A percentile compares a stretch with the other conserved stretches of the same genome.
These are phyloP conservation scores for Varanus salvator DNA, from an alignment of 2,113 vertebrate genomes.

Conservation along the genomic window DNA sequence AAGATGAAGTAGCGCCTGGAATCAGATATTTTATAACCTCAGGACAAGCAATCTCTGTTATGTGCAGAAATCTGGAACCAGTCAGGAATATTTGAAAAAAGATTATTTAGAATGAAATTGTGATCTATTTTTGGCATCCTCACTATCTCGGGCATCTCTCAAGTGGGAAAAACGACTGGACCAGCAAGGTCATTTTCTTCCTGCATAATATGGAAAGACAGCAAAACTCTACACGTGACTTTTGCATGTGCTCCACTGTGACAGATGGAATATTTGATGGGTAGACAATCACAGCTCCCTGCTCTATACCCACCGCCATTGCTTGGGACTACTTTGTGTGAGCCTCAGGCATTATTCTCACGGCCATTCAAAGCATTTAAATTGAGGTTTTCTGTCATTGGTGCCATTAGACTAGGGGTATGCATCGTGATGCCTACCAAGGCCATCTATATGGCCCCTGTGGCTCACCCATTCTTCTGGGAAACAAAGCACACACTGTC, in stretches of 20 bases:
- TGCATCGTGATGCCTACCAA: too few species aligned
- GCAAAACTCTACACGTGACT: neutral
- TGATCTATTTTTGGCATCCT: neutral
- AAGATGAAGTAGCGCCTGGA: neutral
- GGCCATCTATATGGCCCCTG: too few species aligned
- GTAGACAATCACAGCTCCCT: neutral
- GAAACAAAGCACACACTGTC: too few species aligned
- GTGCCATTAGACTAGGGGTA: neutral
- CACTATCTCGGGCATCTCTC: neutral
- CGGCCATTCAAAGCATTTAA: neutral
- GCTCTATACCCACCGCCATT: neutral
- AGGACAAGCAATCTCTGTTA: neutral
- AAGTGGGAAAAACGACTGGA: neutral
- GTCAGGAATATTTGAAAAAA: neutral
- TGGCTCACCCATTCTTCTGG: too few species aligned
- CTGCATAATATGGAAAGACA: neutral
- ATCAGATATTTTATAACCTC: neutral
- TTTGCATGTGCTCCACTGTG: neutral
- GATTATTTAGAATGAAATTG: constrained; percentile 5
- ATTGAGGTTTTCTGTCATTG: neutral
- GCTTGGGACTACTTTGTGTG: neutral
- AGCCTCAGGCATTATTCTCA: neutral
- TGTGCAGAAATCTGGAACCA: neutral
- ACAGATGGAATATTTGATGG: neutral
- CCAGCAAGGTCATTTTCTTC: neutral